Evolutionary conservation across 1,140 invertebrate genomes (phyloP).

Genomic region (Octopus sinensis): DNA sequence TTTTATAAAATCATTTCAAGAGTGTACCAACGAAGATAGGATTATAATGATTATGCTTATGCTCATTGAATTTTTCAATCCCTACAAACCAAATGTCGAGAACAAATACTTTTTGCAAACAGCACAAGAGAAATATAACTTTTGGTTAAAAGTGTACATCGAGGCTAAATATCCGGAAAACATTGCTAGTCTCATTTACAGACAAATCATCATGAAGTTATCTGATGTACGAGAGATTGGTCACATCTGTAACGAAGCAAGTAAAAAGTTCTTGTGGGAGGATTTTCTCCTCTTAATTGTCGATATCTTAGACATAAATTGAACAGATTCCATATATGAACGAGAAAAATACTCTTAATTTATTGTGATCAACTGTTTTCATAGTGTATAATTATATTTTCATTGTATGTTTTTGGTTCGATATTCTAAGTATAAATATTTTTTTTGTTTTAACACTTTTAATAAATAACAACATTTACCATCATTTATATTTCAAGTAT

Average conservation of each 20-base stretch:
- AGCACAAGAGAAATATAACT: constrained; percentile 88
- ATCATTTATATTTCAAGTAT: neutral
- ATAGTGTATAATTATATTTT: neutral
- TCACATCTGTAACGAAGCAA: constrained; percentile 22
- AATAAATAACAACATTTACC: neutral
- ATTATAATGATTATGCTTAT: constrained; percentile 85
- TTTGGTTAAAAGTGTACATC: constrained; percentile 79
- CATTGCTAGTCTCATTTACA: constrained; percentile 78
- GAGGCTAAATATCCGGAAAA: constrained; percentile 71
- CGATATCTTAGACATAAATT: neutral
- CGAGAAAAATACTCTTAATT: neutral
- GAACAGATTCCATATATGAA: neutral
- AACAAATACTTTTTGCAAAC: constrained; percentile 81
- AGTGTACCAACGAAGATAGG: constrained; percentile 70
- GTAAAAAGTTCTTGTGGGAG: neutral
- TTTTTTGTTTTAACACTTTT: neutral
- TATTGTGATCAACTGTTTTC: neutral
- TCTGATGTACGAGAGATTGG: constrained; percentile 63
- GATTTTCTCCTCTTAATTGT: neutral
- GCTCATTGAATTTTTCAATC: constrained; percentile 84
- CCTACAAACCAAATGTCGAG: constrained; percentile 74
- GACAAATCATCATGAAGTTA: constrained; percentile 83
- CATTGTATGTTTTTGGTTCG: neutral
- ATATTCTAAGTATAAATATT: neutral
- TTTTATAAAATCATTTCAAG: constrained; percentile 42